These are phyloP conservation scores for Drosophila longiperda DNA, from an alignment of 2,888 invertebrate species.

Conservation along the genomic window DNA sequence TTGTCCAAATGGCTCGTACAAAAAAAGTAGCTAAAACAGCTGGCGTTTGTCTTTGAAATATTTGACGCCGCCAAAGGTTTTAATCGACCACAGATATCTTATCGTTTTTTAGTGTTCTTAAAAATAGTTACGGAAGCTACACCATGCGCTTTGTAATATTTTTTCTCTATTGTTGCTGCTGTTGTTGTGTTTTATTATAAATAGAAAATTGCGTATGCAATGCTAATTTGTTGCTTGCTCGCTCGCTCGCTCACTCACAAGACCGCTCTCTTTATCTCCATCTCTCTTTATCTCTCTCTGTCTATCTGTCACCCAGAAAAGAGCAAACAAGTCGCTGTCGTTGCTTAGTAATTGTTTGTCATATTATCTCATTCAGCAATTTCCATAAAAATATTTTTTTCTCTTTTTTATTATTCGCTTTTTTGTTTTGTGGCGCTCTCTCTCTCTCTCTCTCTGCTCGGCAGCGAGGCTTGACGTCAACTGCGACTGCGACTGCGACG, in stretches of 20 bases:
- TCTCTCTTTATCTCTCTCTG: conserved; percentile 13
- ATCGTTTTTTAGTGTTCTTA: conserved; percentile 27
- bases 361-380: conserved; percentile 75
- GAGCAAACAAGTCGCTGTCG: conserved; percentile 75
- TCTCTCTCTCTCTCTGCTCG: conserved; percentile 13
- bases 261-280: conserved; percentile 27
- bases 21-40: conserved; percentile 27
- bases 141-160: conserved; percentile 42
- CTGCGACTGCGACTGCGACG: conserved; percentile 21
- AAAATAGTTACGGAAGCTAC: conserved; percentile 51
- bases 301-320: conserved; percentile 9
- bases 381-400: conserved; percentile 58
- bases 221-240: conserved; percentile 70
- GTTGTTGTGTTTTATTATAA: conserved; percentile 67
- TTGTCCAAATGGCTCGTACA: conserved; percentile 39
- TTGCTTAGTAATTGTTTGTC: conserved; percentile 75
- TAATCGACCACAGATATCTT: conserved; percentile 51
- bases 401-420: conserved; percentile 34
- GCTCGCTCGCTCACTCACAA: conserved; percentile 26
- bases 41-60: conserved; percentile 38
- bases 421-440: conserved; percentile 30
- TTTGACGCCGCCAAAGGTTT: conserved; percentile 17
- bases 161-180: conserved; percentile 33
- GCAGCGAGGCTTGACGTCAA: conserved; percentile 43
- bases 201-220: conserved; percentile 83